Base-by-base conservation (phyloP, 2,888 invertebrate genomes). In the Kryphioiulus occultus region DNA sequence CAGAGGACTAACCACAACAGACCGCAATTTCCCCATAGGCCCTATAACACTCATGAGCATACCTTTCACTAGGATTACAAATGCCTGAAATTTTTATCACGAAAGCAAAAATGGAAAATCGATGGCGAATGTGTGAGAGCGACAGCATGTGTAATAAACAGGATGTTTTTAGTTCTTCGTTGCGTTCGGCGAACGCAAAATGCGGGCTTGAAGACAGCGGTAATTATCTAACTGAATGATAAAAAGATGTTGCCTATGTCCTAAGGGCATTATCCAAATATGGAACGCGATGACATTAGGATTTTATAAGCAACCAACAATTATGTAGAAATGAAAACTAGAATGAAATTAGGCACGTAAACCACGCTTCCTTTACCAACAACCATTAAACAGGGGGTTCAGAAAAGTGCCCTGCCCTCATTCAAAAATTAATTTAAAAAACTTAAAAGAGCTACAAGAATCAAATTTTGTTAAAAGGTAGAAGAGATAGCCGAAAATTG, bases 161-260 rank as follows among this genome's bases (percentile, higher is more conserved):
- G 68, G 68, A 26, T 68, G 68, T 68, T 68, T 68, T 68, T 68
- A 68, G 26, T 68, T 68, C 68, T 68, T n/a, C 68, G 10, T 68
- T 68, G 68, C 68, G 68, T 12, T 22, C 10, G 22, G 68, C 26
- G 68, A 68, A 26, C 10, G 26, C 26, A 10, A 68, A 68, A 68
- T 68, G 68, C 68, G 68, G 68, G 68, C 68, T 12, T 68, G 12
- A 10, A 68, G n/a, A 22, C 68, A 68, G 68, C 26, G 12, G 68
- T 68, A 68, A 68, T 68, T 68, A 68, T 68, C 68, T n/a, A 68
- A n/a, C 26, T 68, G 68, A 68, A n/a, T 68, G 68, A 68, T 68
- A 68, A 68, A 68, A 68, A 22, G 68, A 68, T n/a, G 53, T 10
- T 53, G 26, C 59, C 26, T 68, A 26, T 26, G 26, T 68, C 68